A percentile compares a stretch with the other conserved stretches of the same genome.
Evolutionary conservation across 2,888 invertebrate species (phyloP).

Genomic region (Cephalotes varians): DNA sequence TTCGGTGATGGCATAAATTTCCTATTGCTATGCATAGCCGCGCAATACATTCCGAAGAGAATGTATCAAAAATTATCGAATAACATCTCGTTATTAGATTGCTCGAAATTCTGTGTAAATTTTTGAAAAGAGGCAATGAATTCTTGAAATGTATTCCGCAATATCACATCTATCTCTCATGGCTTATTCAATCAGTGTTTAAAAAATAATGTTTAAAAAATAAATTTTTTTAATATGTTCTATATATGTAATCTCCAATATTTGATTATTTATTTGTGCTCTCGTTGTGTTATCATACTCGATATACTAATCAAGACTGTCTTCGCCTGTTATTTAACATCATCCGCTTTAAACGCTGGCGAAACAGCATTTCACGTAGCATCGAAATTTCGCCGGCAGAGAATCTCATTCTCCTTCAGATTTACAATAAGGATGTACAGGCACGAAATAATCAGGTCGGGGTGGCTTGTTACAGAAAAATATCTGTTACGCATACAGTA

Average conservation of each 20-base stretch:
- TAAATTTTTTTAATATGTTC: not conserved
- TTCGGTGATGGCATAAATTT: conserved; percentile 40
- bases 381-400: conserved; percentile 1
- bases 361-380: not conserved
- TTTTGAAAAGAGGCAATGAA: not conserved
- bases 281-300: not conserved
- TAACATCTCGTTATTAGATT: not conserved
- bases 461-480: conserved; percentile 25
- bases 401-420: not conserved
- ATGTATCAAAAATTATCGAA: conserved; percentile 1
- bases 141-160: not conserved
- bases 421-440: conserved; percentile 42
- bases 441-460: conserved; percentile 25
- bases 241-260: not conserved
- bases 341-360: conserved; percentile 7
- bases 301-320: not conserved
- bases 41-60: conserved; percentile 1
- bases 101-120: not conserved
- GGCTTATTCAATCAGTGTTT: too few relatives aligned
- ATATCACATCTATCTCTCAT: not conserved
- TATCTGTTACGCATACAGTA: conserved; percentile 47
- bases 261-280: not conserved
- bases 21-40: not conserved
- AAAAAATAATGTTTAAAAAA: not conserved
- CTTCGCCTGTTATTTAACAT: not conserved